phyloP scores from a whole-genome alignment of 2,797 vertebrate species.

The Sebastes itinus region DNA sequence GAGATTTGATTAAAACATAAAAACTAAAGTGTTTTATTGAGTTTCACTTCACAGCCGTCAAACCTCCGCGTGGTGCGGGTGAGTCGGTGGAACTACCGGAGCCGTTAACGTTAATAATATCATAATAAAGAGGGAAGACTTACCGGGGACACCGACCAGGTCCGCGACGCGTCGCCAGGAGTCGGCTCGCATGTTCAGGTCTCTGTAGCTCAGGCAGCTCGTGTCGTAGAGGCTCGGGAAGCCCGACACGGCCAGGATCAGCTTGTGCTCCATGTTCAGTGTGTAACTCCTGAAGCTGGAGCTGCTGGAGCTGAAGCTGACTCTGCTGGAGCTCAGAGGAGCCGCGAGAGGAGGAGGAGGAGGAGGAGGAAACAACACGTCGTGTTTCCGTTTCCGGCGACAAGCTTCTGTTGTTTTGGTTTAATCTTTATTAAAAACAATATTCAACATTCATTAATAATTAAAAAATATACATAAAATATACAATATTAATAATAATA shows the following conservation, averaged over 20 bases:
- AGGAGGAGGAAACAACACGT: background rate
- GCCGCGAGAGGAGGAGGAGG: too few species aligned
- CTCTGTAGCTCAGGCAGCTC: constrained; percentile 36
- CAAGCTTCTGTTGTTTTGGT: too few species aligned
- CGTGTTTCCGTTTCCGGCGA: constrained; percentile 35
- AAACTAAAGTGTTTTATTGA: rapidly evolving
- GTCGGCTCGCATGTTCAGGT: constrained; percentile 55
- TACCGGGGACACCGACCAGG: constrained; percentile 52
- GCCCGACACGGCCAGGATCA: constrained; percentile 52
- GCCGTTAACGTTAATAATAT: background rate
- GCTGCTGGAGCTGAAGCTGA: too few species aligned
- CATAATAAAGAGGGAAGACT: background rate
- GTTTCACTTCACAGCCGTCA: rapidly evolving
- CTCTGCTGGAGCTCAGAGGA: too few species aligned
- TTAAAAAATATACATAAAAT: too few species aligned
- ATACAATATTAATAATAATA: too few species aligned
- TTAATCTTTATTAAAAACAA: background rate
- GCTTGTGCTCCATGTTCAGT: constrained; percentile 43
- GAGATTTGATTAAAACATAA: background rate
- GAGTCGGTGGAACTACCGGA: too few species aligned
- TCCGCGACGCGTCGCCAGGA: constrained; percentile 48
- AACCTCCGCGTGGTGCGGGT: background rate
- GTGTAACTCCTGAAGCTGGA: rapidly evolving
- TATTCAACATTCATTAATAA: too few species aligned
- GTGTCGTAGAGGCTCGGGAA: constrained; percentile 57